These are phyloP conservation scores for Dynastes hyllus DNA, from an alignment of 2,888 invertebrate species.

Conservation along the genomic window DNA sequence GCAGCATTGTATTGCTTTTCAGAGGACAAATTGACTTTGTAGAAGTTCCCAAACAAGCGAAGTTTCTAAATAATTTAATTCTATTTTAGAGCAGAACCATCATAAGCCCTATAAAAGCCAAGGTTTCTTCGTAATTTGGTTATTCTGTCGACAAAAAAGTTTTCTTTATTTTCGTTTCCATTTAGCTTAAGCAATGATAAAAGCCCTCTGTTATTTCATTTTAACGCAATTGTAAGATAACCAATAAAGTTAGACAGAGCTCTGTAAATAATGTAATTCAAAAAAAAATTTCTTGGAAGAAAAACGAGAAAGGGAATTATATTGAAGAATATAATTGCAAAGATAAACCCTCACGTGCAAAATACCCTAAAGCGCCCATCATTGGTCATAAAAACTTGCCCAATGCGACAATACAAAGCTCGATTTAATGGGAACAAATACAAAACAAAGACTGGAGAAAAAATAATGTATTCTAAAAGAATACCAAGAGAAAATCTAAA, in stretches of 20 bases:
- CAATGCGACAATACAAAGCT: slow-evolving; percentile 7
- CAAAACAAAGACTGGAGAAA: slow-evolving; percentile 15
- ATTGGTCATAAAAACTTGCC: background rate
- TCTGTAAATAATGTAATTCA: background rate
- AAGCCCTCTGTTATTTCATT: background rate
- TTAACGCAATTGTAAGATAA: background rate
- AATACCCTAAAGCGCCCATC: background rate
- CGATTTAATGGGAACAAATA: slow-evolving; percentile 19
- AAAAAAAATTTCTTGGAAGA: background rate
- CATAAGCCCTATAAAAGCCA: background rate
- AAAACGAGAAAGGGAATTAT: background rate
- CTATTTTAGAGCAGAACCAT: background rate
- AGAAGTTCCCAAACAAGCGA: slow-evolving; percentile 2
- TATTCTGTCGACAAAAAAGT: background rate
- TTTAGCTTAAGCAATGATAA: background rate
- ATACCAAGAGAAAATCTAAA: background rate
- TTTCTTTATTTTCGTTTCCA: background rate
- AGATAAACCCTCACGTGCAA: background rate
- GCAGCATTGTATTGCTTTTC: slow-evolving; percentile 6
- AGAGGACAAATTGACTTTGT: slow-evolving; percentile 31
- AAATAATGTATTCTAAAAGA: slow-evolving; percentile 24
- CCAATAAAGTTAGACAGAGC: background rate
- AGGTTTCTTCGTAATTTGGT: background rate
- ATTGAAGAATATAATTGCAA: background rate
- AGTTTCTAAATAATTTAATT: slow-evolving; percentile 34